Conservation (phyloP, 2,113 vertebrate genomes). For the Perccottus glenii region DNA sequence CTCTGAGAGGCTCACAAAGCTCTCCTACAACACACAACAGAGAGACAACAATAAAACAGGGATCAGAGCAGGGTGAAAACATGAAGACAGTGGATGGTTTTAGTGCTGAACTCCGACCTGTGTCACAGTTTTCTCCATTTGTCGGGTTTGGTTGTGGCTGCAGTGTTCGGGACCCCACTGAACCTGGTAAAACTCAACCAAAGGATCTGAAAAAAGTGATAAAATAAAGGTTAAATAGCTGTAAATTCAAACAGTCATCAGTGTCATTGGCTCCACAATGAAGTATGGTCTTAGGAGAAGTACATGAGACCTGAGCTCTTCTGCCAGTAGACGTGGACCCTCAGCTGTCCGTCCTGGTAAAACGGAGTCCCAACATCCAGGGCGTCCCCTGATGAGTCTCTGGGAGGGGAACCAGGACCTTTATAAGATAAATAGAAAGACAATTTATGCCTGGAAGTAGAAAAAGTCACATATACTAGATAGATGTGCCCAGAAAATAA, state of each 20-base stretch:
- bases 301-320: slow-evolving; percentile 78
- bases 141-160: slow-evolving; percentile 78
- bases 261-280: no score
- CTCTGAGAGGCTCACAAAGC: slow-evolving; percentile 83
- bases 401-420: not conserved
- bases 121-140: slow-evolving; percentile 61
- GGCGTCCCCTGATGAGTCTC: slow-evolving; percentile 41
- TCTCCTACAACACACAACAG: slow-evolving; percentile 77
- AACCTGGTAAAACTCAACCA: slow-evolving; percentile 79
- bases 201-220: slow-evolving; percentile 48
- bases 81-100: not conserved
- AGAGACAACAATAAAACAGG: not conserved
- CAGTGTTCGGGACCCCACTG: slow-evolving; percentile 87
- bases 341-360: slow-evolving; percentile 88
- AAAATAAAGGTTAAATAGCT: no score
- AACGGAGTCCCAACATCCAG: slow-evolving; percentile 89
- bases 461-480: not conserved
- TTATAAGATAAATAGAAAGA: not conserved
- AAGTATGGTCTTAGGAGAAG: not conserved
- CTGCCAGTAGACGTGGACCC: slow-evolving; percentile 92
- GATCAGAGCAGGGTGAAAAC: not conserved
- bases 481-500: no score
- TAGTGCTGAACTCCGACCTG: slow-evolving; percentile 46
- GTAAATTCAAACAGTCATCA: no score
- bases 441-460: not conserved